Conservation (phyloP, 2,113 vertebrate species). For the Melanerpes formicivorus region DNA sequence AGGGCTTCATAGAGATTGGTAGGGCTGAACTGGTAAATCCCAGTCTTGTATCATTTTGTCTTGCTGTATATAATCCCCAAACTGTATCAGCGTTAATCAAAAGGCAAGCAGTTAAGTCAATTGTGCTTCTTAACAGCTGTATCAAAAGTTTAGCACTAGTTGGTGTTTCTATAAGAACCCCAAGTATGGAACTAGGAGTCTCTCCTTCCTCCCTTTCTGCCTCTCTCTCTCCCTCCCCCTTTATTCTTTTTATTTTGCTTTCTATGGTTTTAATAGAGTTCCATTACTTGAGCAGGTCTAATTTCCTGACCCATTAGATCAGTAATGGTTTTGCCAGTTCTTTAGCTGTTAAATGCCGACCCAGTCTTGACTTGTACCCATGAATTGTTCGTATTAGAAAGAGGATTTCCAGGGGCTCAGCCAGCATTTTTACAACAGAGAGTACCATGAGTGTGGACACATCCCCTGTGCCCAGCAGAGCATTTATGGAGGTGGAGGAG, state of each 20-base stretch:
- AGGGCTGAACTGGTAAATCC: rapidly evolving
- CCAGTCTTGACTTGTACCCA: not conserved
- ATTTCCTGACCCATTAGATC: conserved; percentile 27
- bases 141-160: not conserved
- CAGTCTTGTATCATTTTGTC: not conserved
- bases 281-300: not conserved
- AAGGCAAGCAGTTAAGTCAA: not conserved
- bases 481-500: not conserved
- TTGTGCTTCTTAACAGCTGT: not conserved
- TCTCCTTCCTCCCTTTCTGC: not conserved
- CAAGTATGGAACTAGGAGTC: not conserved
- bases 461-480: not conserved
- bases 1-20: not conserved
- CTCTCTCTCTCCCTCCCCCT: not conserved
- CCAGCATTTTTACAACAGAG: not conserved
- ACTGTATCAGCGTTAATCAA: not conserved
- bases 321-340: conserved; percentile 18
- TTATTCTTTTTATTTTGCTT: not conserved
- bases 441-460: not conserved
- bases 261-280: conserved; percentile 19
- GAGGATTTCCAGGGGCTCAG: not conserved
- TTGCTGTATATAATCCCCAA: not conserved
- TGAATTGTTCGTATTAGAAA: not conserved
- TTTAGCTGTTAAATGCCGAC: conserved; percentile 12
- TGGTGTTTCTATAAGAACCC: not conserved